Base-by-base conservation (phyloP, 2,113 vertebrate species). In the Tichodroma muraria region DNA sequence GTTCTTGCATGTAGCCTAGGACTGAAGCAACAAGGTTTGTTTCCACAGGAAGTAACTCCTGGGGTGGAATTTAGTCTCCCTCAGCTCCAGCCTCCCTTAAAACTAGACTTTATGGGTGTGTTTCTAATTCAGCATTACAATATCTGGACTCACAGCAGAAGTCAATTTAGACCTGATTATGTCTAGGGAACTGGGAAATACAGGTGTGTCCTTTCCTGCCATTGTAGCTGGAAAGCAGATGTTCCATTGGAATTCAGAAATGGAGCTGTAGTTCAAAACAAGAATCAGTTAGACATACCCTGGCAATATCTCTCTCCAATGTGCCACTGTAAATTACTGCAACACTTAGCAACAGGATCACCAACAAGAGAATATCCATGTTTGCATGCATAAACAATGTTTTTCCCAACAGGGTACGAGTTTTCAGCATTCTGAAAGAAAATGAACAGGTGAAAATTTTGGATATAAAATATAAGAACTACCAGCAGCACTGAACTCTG, bases 321-420 rank as follows among this genome's bases (percentile, higher is more conserved):
- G 64, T 80, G 97, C 99, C 99, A 99, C 14, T 53, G 96, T 71
- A 98, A 97, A 91, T 97, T 95, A 63, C 98, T 97, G 49, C 78
- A 97, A 96, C 99, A 99, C 57, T 97, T 97, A 76, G 97, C 98
- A 77, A 98, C 20, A 27, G 98, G 91, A n/a, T 98, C 91, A 60
- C 99, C 99, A 71, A 94, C 79, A 40, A 98, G 97, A 90, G 98
- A 96, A 85, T 98, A 97, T 24, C 98, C 98, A 7, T 97, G 89
- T 44, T 96, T 96, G 80, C 99, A 99, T 81, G 97, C 89, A 81
- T 99, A 99, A n/a, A 98, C 50, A 68, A 99, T 97, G 8, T 30
- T 98, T 97, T 95, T 98, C 30, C 99, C 98, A 65, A 98, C 97
- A 70, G 97, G 80, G 85, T 99, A 98, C 9, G 10, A 81, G 25